phyloP scores from a whole-genome alignment of 2,888 invertebrate species.

The Graphium colonna region DNA sequence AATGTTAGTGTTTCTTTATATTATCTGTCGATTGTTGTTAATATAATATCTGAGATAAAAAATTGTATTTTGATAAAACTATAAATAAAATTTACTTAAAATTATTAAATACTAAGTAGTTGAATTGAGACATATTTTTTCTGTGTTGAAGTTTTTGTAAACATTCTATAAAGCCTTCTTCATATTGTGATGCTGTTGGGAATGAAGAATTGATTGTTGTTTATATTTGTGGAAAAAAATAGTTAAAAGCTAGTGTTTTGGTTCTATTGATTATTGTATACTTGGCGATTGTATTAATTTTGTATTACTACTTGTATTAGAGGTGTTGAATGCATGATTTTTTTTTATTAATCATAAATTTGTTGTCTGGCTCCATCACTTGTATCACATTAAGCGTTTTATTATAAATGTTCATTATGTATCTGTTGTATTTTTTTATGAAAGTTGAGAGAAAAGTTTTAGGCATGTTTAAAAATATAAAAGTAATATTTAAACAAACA shows the following conservation, averaged over 20 bases:
- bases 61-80: background rate
- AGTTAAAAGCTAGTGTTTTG: background rate
- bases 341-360: no score
- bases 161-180: background rate
- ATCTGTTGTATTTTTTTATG: no score
- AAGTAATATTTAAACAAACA: no score
- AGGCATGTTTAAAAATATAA: no score
- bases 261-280: background rate
- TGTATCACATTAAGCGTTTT: no score
- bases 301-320: no score
- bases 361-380: no score
- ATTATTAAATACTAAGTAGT: background rate
- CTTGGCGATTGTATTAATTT: no score
- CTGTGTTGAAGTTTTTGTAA: background rate
- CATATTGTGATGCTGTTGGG: conserved; percentile 1
- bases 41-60: background rate
- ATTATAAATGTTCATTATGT: no score
- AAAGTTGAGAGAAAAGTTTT: no score
- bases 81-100: background rate
- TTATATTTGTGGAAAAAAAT: conserved; percentile 1
- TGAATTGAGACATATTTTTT: conserved; percentile 1
- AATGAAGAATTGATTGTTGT: background rate
- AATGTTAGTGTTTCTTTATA: background rate
- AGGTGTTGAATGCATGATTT: no score
- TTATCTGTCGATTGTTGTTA: background rate